phyloP scores from a whole-genome alignment of 2,113 vertebrate genomes.

The Verasper variegatus region DNA sequence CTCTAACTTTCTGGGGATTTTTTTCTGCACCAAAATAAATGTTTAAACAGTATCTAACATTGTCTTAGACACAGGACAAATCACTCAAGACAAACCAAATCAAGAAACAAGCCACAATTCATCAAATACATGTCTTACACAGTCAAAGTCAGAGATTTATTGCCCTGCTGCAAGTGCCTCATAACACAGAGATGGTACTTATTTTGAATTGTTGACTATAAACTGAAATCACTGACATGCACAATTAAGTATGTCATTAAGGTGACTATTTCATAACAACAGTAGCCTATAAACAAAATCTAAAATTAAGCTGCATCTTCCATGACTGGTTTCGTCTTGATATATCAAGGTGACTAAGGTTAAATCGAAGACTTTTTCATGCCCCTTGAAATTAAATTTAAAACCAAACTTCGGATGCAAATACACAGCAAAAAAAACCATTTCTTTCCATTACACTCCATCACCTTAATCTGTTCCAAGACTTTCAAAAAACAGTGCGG shows the following conservation, averaged over 20 bases:
- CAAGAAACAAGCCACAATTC: background rate
- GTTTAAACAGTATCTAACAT: constrained; percentile 5
- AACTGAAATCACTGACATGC: background rate
- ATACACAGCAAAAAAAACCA: too few relatives aligned
- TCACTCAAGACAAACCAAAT: constrained; percentile 1
- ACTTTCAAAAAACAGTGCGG: too few relatives aligned
- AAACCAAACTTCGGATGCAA: too few relatives aligned
- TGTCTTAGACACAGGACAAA: background rate
- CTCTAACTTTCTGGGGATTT: background rate
- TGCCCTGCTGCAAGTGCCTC: background rate
- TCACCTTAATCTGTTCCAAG: too few relatives aligned
- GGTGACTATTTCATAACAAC: background rate
- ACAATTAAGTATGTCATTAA: background rate
- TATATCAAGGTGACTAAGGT: too few relatives aligned
- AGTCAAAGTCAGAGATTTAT: background rate
- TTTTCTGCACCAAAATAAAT: constrained; percentile 2
- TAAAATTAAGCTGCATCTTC: background rate
- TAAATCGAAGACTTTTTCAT: too few relatives aligned
- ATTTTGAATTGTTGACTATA: background rate
- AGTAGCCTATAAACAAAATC: background rate
- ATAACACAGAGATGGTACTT: background rate
- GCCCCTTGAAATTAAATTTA: too few relatives aligned
- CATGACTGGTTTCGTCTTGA: background rate
- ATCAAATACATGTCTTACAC: background rate
- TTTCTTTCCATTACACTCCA: too few relatives aligned